Evolutionary conservation across 2,888 invertebrate genomes (phyloP), one percentile per base, ranked within the genome.

Genomic region (Drosophila melanosoma): DNA sequence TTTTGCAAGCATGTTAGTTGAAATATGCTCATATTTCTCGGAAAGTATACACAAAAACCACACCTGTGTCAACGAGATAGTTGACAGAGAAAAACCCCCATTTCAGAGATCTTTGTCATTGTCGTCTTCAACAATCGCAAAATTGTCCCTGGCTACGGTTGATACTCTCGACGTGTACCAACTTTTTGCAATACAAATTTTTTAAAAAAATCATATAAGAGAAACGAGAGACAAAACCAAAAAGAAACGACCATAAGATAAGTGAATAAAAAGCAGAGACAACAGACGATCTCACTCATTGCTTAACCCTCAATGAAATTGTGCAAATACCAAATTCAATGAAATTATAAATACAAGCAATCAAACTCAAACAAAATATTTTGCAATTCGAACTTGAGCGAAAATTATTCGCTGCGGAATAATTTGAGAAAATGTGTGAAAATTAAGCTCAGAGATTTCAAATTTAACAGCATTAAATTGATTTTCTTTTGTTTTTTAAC

Each of bases 281-380:
- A 40, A 8, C 15, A 45, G 45, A 26, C 58, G 75, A 86, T 83
- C 81, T 78, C 67, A 72, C 69, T 72, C 75, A 77, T 65, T 77
- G 67, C 59, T 45, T 74, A 71, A 62, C 38, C 23, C 35, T 59
- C 42, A 52, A 42, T 53, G 56, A 75, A 62, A 76, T 56, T 65
- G 69, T 26, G 42, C 48, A 67, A 58, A 65, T 40, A 32, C 35
- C 2, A 59, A 66, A 52, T 12, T 26, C 66, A 70, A 67, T 45
- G 23, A 48, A 61, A 54, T 58, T 69, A 76, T 49, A 58, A 67
- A 76, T 49, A 49, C 58, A 32, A 59, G 38, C 42, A 52, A 29
- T 51, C 29, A 29, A 61, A 57, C 57, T 53, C 10, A 53, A 59
- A 38, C 51, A 11, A 53, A 79, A 64, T 67, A 59, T 33, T 52